Percentiles rank a stretch among this genome's conserved stretches.
Evolutionary conservation across 37 sponge, comb jelly and placozoan species (phyloP).

Genomic region (Ephydatia muelleri): DNA sequence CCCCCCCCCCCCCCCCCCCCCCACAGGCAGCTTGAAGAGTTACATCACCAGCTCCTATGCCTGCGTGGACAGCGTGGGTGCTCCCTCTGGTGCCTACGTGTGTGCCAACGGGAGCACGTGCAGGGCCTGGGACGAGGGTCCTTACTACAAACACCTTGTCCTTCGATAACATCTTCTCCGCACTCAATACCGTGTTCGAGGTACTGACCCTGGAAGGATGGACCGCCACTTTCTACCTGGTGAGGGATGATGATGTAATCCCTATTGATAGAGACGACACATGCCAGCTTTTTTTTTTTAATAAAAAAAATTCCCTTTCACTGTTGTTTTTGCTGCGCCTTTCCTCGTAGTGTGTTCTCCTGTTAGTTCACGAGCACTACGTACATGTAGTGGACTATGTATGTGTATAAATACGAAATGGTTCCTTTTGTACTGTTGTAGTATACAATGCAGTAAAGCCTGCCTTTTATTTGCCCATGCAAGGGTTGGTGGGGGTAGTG

Average conservation of each 20-base stretch:
- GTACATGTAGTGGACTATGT: too few relatives aligned
- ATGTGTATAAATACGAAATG: neutral
- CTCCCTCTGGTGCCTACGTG: neutral
- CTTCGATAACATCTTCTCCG: constrained; percentile 74
- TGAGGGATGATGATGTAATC: constrained; percentile 18
- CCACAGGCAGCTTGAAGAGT: constrained; percentile 12
- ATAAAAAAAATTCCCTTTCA: neutral
- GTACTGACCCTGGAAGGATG: constrained; percentile 84
- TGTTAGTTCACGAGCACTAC: neutral
- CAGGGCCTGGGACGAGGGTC: constrained; percentile 53
- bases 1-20: neutral
- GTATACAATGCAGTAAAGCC: too few relatives aligned
- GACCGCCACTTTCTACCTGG: constrained; percentile 72
- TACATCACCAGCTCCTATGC: constrained; percentile 13
- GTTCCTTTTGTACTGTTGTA: too few relatives aligned
- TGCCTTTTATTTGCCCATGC: too few relatives aligned
- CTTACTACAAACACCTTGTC: constrained; percentile 61
- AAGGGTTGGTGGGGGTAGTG: too few relatives aligned
- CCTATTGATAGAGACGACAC: too few relatives aligned
- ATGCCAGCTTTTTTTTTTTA: too few relatives aligned
- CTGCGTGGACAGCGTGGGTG: neutral
- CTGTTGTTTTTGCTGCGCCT: too few relatives aligned
- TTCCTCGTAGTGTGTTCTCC: too few relatives aligned
- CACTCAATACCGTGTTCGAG: constrained; percentile 80
- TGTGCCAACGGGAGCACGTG: constrained; percentile 40